Conservation (phyloP, 1,140 invertebrate genomes). For the Pseudomyrmex gracilis region DNA sequence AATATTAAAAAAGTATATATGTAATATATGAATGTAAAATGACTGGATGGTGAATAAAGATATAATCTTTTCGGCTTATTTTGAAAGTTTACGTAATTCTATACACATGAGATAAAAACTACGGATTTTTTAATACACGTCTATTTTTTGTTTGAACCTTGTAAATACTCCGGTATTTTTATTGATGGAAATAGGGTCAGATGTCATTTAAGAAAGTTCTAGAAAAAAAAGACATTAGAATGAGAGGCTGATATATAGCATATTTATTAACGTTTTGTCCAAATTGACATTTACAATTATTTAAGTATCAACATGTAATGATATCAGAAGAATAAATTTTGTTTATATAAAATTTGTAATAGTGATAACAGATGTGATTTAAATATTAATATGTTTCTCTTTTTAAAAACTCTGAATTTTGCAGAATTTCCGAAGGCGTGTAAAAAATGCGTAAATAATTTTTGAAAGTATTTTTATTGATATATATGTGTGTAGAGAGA, state of each 20-base stretch:
- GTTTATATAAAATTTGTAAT: slow-evolving; percentile 68
- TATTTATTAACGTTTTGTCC: slow-evolving; percentile 69
- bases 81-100: slow-evolving; percentile 12
- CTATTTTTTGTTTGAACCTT: slow-evolving; percentile 9
- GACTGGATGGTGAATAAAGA: slow-evolving; percentile 79
- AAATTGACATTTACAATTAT: slow-evolving; percentile 62
- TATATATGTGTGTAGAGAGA: slow-evolving; percentile 24
- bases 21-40: slow-evolving; percentile 80
- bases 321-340: slow-evolving; percentile 71
- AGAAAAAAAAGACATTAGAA: slow-evolving; percentile 36
- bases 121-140: slow-evolving; percentile 30
- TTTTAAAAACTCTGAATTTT: slow-evolving; percentile 62
- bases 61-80: slow-evolving; percentile 71
- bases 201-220: background rate
- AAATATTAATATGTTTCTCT: slow-evolving; percentile 66
- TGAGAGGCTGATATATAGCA: slow-evolving; percentile 36
- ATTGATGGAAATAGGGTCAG: background rate
- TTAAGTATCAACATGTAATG: slow-evolving; percentile 63
- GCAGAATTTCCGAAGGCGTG: slow-evolving; percentile 67
- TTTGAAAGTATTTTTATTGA: slow-evolving; percentile 33
- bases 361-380: slow-evolving; percentile 70
- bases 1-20: slow-evolving; percentile 74
- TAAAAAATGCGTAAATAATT: slow-evolving; percentile 55
- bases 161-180: background rate
- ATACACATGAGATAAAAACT: background rate